Evolutionary conservation across 2,797 vertebrate species (phyloP).

Genomic region (Rhincodon typus): DNA sequence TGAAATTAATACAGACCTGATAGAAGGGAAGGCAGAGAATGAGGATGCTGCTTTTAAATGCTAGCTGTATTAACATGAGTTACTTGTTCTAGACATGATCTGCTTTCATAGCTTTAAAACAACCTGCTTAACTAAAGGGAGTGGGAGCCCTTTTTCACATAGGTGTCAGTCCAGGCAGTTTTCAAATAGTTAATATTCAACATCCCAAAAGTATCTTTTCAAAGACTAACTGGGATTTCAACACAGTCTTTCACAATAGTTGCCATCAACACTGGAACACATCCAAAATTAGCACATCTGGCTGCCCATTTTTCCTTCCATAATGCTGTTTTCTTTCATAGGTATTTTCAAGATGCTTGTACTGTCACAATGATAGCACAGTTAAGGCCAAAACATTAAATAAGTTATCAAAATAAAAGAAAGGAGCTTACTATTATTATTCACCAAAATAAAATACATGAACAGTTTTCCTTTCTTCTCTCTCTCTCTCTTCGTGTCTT

Average conservation of each 20-base stretch:
- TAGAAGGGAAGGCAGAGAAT: neutral
- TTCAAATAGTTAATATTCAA: neutral
- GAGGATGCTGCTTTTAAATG: neutral
- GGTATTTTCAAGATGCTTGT: neutral
- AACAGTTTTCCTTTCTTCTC: neutral
- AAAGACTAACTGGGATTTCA: neutral
- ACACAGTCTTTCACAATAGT: neutral
- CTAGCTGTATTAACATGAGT: neutral
- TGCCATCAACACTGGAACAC: neutral
- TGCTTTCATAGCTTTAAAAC: neutral
- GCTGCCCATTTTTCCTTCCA: neutral
- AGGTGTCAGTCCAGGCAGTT: neutral
- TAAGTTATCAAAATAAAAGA: slow-evolving; percentile 5
- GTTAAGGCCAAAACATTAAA: neutral
- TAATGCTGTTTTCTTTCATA: neutral
- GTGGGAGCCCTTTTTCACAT: neutral
- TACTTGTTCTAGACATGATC: neutral
- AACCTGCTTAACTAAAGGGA: neutral
- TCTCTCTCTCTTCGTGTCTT: neutral
- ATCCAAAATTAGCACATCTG: neutral
- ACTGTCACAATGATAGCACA: neutral
- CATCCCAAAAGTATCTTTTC: neutral
- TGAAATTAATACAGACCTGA: neutral
- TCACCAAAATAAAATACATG: neutral
- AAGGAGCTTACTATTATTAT: neutral